A percentile compares a stretch with the other conserved stretches of the same genome.
Conservation (phyloP, 2,797 vertebrate genomes). For the Uromys caudimaculatus region DNA sequence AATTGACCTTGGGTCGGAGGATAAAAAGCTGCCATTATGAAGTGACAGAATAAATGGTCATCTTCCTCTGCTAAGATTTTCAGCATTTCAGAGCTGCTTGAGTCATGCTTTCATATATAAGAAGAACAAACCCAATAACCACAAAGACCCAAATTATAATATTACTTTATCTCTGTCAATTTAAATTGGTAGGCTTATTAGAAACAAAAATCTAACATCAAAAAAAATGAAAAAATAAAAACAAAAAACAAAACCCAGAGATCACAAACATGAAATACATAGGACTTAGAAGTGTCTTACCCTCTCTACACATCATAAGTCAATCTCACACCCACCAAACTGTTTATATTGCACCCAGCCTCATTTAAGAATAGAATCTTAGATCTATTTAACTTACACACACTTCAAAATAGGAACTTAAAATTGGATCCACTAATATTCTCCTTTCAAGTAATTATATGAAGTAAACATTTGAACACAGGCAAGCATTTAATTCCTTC, state of each 20-base stretch:
- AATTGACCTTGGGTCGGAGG: constrained; percentile 85
- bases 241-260: neutral
- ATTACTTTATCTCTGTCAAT: constrained; percentile 65
- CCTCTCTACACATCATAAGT: constrained; percentile 35
- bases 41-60: constrained; percentile 77
- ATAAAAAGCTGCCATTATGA: constrained; percentile 82
- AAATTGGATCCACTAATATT: neutral
- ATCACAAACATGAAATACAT: constrained; percentile 46
- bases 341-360: neutral
- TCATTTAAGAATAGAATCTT: constrained; percentile 1
- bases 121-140: constrained; percentile 64
- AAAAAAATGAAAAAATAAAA: neutral
- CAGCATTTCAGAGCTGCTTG: constrained; percentile 48
- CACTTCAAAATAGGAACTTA: neutral
- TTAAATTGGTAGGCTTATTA: constrained; percentile 56
- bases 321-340: neutral
- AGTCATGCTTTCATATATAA: constrained; percentile 62
- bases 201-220: constrained; percentile 61
- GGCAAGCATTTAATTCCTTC: neutral
- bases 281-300: constrained; percentile 7
- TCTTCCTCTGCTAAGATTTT: constrained; percentile 62
- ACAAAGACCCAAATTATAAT: constrained; percentile 57
- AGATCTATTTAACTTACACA: constrained; percentile 36
- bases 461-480: constrained; percentile 16
- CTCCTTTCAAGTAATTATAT: constrained; percentile 37